These are phyloP conservation scores for Pogonomyrmex barbatus DNA, from an alignment of 1,140 invertebrate genomes.

Conservation along the genomic window DNA sequence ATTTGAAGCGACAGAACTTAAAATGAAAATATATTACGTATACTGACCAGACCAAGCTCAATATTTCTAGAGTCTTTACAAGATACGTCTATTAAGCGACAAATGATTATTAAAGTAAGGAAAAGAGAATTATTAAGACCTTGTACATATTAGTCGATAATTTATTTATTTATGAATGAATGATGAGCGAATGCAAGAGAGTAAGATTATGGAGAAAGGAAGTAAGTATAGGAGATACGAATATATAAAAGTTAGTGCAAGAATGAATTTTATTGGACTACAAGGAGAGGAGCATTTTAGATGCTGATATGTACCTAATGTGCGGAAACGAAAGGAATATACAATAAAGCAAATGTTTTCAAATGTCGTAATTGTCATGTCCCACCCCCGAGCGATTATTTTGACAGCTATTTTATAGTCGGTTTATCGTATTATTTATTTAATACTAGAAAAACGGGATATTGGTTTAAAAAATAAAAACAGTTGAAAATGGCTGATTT, in stretches of 20 bases:
- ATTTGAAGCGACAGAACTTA: slow-evolving; percentile 72
- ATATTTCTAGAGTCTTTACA: slow-evolving; percentile 86
- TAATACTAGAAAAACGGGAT: not conserved
- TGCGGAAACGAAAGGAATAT: slow-evolving; percentile 79
- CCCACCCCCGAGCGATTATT: not conserved
- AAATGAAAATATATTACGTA: slow-evolving; percentile 80
- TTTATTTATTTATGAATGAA: slow-evolving; percentile 80
- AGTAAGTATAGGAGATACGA: slow-evolving; percentile 50
- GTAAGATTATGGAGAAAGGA: slow-evolving; percentile 22
- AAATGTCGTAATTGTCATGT: slow-evolving; percentile 62
- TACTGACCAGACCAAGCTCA: slow-evolving; percentile 86
- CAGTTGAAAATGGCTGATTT: not conserved
- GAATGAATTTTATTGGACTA: slow-evolving; percentile 71
- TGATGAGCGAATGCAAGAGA: slow-evolving; percentile 62
- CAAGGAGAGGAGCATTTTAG: slow-evolving; percentile 77
- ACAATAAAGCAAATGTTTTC: slow-evolving; percentile 85
- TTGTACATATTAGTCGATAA: slow-evolving; percentile 80
- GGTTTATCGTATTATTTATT: slow-evolving; percentile 1
- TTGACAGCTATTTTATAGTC: not conserved
- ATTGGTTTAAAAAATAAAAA: not conserved
- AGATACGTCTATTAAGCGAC: slow-evolving; percentile 81
- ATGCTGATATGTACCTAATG: slow-evolving; percentile 80
- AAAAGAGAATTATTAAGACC: slow-evolving; percentile 73
- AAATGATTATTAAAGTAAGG: slow-evolving; percentile 79
- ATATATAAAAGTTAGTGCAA: slow-evolving; percentile 52